A percentile compares a stretch with the other conserved stretches of the same genome.
These are phyloP conservation scores for Cantharis nigra DNA, from an alignment of 2,888 invertebrate species.

Conservation along the genomic window DNA sequence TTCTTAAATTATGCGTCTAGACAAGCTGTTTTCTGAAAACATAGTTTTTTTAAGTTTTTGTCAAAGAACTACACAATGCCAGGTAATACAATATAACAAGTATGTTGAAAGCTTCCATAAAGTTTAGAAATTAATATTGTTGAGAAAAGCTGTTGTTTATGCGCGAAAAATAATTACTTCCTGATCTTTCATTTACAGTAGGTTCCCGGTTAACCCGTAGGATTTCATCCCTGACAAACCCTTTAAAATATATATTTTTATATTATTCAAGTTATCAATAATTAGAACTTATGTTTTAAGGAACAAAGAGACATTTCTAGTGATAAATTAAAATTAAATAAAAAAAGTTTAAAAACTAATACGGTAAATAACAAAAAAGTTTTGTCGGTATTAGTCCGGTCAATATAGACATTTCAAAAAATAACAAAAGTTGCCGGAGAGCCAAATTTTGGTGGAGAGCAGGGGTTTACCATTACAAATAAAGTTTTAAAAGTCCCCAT, in stretches of 20 bases:
- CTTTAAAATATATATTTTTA: neutral
- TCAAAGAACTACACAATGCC: neutral
- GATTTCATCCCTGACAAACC: neutral
- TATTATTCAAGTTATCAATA: neutral
- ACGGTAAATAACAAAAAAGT: too few relatives aligned
- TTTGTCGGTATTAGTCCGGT: too few relatives aligned
- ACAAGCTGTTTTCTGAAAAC: neutral
- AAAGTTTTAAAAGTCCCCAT: too few relatives aligned
- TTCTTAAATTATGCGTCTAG: neutral
- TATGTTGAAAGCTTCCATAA: neutral
- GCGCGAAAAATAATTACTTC: neutral
- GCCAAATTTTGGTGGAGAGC: too few relatives aligned
- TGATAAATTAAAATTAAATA: too few relatives aligned
- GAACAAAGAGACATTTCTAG: too few relatives aligned
- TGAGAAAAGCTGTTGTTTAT: neutral
- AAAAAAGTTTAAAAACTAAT: too few relatives aligned
- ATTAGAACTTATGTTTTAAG: neutral
- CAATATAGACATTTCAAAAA: too few relatives aligned
- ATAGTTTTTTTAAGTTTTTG: neutral
- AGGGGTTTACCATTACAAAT: too few relatives aligned
- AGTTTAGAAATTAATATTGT: neutral
- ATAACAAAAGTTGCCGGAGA: too few relatives aligned
- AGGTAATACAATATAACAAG: neutral
- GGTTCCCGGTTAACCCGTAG: neutral
- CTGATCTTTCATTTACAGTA: neutral